A percentile compares a stretch with the other conserved stretches of the same genome.
These are phyloP conservation scores for Mionectes olivaceus DNA, from an alignment of 2,797 vertebrate species.

Conservation along the genomic window DNA sequence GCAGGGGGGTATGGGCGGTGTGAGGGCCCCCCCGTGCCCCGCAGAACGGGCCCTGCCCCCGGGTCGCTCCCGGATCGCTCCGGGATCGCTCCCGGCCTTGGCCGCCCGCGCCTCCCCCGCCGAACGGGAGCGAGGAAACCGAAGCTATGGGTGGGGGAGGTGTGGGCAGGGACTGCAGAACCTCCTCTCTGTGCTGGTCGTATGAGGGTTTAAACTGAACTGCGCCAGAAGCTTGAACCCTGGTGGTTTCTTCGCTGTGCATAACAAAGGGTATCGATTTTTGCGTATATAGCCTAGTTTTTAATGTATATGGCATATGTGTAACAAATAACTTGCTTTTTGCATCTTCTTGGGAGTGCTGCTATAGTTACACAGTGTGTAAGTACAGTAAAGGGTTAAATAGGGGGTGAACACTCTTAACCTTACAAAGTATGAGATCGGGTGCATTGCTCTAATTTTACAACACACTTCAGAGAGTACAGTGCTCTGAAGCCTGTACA, in stretches of 20 bases:
- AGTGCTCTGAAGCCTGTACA: not conserved
- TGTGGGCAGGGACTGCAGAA: rapidly evolving
- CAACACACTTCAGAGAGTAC: not conserved
- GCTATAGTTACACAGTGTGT: not conserved
- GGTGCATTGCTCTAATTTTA: not conserved
- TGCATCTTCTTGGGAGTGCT: not conserved
- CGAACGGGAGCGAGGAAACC: no score
- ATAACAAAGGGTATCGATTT: not conserved
- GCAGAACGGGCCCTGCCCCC: not conserved
- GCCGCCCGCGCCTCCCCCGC: not conserved
- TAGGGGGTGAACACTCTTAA: not conserved
- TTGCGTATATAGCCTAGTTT: rapidly evolving
- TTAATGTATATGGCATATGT: rapidly evolving
- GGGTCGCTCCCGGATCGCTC: no score
- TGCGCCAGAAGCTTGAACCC: rapidly evolving
- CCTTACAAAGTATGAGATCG: rapidly evolving
- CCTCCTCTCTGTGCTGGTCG: rapidly evolving
- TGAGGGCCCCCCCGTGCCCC: no score
- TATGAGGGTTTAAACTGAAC: not conserved
- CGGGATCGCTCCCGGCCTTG: not conserved
- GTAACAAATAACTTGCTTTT: not conserved
- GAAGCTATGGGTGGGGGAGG: no score
- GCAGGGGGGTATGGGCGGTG: no score
- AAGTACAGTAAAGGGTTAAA: not conserved
- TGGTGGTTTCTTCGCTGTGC: rapidly evolving